Percentiles rank a stretch among this genome's conserved stretches.
Evolutionary conservation across 2,113 vertebrate species (phyloP).

Genomic region (Stegostoma tigrinum): DNA sequence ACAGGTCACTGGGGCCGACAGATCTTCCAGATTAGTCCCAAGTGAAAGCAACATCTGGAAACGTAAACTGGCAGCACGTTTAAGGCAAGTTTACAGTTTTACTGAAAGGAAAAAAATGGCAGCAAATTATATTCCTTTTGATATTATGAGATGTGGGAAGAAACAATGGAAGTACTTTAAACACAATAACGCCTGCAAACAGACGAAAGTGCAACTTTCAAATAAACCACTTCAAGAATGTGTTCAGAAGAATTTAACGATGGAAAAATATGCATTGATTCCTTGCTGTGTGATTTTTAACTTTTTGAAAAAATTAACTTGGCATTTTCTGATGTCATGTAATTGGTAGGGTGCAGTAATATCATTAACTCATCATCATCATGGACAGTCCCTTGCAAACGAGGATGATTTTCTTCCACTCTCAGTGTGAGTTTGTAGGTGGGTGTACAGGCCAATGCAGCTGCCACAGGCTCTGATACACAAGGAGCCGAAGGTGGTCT

Average conservation of each 20-base stretch:
- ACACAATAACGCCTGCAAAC: not conserved
- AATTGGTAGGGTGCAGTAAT: not conserved
- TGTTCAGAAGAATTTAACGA: not conserved
- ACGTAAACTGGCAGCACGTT: not conserved
- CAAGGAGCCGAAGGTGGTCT: no score
- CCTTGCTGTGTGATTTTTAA: not conserved
- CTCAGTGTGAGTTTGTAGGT: no score
- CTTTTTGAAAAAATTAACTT: not conserved
- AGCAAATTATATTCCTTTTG: not conserved
- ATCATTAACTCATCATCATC: no score
- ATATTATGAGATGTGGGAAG: not conserved
- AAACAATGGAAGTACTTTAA: not conserved
- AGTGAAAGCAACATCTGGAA: not conserved
- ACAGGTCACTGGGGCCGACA: not conserved
- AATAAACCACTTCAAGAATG: not conserved
- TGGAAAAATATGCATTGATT: not conserved
- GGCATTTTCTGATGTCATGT: not conserved
- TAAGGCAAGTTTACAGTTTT: not conserved
- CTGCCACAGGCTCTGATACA: no score
- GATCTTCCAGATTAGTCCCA: not conserved
- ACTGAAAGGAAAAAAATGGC: not conserved
- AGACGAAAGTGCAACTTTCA: not conserved
- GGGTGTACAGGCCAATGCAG: no score
- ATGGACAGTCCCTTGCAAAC: no score
- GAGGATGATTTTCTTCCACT: no score